Conservation (phyloP, 2,888 invertebrate species). For the Lycocerus yunnanus region DNA sequence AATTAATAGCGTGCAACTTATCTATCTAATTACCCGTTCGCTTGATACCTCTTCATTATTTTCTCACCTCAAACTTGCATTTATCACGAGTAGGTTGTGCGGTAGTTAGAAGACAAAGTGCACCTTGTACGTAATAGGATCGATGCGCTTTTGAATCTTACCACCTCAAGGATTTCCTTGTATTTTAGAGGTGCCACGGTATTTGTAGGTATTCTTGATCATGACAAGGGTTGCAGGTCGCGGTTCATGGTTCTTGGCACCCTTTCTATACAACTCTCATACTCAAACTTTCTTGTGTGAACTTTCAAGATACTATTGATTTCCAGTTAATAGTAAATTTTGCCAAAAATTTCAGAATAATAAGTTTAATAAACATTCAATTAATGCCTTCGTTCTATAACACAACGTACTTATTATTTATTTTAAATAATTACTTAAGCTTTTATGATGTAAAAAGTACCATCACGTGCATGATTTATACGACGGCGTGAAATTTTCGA, state of each 20-base stretch:
- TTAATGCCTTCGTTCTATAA: too few relatives aligned
- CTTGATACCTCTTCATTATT: neutral
- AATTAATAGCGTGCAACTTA: neutral
- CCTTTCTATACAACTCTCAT: conserved; percentile 18
- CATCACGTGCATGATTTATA: too few relatives aligned
- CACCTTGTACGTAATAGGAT: conserved; percentile 14
- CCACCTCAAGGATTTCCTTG: conserved; percentile 24
- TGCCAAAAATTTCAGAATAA: neutral
- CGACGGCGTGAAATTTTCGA: too few relatives aligned
- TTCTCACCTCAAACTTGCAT: conserved; percentile 6
- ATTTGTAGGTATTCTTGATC: conserved; percentile 23
- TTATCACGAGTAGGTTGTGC: conserved; percentile 14
- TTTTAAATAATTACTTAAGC: too few relatives aligned
- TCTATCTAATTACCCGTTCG: neutral
- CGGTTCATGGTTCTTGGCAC: conserved; percentile 24
- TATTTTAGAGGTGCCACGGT: conserved; percentile 17
- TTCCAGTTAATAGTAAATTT: neutral
- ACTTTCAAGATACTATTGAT: neutral
- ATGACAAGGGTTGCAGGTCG: conserved; percentile 24
- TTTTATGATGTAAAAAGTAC: too few relatives aligned
- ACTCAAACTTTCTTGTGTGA: conserved; percentile 13
- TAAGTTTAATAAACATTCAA: neutral
- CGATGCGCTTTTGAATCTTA: conserved; percentile 20
- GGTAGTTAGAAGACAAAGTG: conserved; percentile 12
- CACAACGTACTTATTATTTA: too few relatives aligned